A percentile compares a stretch with the other conserved stretches of the same genome.
phyloP scores from a whole-genome alignment of 2,888 invertebrate species.

The Chrysolina oricalcia region DNA sequence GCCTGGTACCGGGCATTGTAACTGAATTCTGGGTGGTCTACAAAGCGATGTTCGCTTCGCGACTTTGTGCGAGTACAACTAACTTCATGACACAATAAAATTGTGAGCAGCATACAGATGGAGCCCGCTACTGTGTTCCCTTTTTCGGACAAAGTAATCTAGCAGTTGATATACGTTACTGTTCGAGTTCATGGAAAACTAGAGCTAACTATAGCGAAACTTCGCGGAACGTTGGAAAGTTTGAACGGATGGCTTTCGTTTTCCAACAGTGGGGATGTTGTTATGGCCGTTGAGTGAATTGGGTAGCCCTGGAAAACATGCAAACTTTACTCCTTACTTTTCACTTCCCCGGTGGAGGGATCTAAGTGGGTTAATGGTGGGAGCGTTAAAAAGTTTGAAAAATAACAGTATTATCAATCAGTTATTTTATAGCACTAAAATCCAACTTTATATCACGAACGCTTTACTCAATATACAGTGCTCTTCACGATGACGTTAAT shows the following conservation, averaged over 20 bases:
- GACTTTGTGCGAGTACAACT: constrained; percentile 1
- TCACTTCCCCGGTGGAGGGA: not conserved
- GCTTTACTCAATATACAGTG: too few relatives aligned
- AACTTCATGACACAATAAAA: constrained; percentile 13
- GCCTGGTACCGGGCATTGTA: not conserved
- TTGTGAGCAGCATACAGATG: constrained; percentile 15
- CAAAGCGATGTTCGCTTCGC: not conserved
- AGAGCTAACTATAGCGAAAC: not conserved
- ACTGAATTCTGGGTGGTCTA: constrained; percentile 19
- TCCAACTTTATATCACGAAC: too few relatives aligned
- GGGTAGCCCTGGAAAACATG: constrained; percentile 18
- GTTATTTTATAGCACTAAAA: too few relatives aligned
- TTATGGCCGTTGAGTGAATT: constrained; percentile 23
- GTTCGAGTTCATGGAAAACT: constrained; percentile 19
- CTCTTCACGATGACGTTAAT: too few relatives aligned
- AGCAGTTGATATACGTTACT: constrained; percentile 11
- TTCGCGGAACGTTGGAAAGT: constrained; percentile 1
- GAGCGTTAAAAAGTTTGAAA: too few relatives aligned
- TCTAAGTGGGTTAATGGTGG: too few relatives aligned
- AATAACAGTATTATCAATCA: too few relatives aligned
- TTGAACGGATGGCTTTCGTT: constrained; percentile 17
- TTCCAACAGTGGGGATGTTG: constrained; percentile 39
- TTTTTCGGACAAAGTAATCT: constrained; percentile 16
- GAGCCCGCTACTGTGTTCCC: not conserved
- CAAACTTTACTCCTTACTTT: not conserved